Evolutionary conservation across 2,113 vertebrate species (phyloP), one percentile per base, ranked within the genome.

Genomic region (Ictalurus punctatus): DNA sequence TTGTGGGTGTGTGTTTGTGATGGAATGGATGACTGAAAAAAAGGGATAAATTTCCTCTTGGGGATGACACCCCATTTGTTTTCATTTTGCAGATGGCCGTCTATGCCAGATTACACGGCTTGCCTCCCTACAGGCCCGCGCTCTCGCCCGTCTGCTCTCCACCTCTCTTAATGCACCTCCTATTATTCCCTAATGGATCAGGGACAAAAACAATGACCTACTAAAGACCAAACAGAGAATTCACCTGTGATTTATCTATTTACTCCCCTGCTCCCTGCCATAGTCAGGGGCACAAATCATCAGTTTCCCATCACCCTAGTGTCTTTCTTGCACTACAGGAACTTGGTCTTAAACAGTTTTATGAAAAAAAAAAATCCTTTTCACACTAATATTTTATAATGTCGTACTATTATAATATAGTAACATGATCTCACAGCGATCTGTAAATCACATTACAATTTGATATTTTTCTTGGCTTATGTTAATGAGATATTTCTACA

Each of bases 21-120:
- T 89, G 83, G 86, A 91, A 91, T 78, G 87, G 87, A 90, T 90
- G 88, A 89, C 93, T 93, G 93, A 93, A 94, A 79, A 76, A 92
- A 93, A 84, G 25, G 87, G 90, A 94, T 94, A 93, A 91, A 93
- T 95, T 94, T 95, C 93, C 92, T 94, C 93, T 89, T 85, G 82
- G 90, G 91, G 85, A 92, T 93, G 93, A 94, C 93, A 94, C 90
- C 89, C 93, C 94, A 95, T 95, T 95, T 94, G 92, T 96, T 96
- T 95, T 95, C 94, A 96, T 95, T 95, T 94, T 94, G 93, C 86
- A 88, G 88, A 93, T 89, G 92, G 90, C 89, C 83, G 80, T 88
- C 83, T 87, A 80, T 87, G 63, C 91, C 89, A 94, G 92, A 94
- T 93, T 92, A 91, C 63, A 90, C 52, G 83, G 80, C 89, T 86